Base-by-base conservation (phyloP, 2,888 invertebrate species). In the Isotomurus palustris region DNA sequence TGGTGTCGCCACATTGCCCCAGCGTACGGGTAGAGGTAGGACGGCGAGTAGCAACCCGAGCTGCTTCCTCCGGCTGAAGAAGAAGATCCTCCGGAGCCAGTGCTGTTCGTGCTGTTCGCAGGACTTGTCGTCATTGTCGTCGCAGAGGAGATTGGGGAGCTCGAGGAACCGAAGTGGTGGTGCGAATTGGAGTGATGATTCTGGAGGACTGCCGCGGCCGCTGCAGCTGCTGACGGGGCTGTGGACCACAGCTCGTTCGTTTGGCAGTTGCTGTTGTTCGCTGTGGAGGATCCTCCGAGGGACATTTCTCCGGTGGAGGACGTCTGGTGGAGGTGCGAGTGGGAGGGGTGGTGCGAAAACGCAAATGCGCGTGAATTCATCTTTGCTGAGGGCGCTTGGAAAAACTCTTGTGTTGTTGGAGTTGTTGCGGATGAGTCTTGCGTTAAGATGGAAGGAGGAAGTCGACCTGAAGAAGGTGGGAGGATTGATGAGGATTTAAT, bases 1-100 rank as follows among this genome's bases (percentile, higher is more conserved):
- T 69, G 69, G 50, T 69, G 69, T 55, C 69, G 66, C 69, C 69
- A 69, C 69, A 69, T 67, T 22, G 69, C 67, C 25, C 62, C 64
- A 19, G 68, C 65, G 41, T 69, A 69, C 14, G 69, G 69, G 45
- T 69, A 69, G 22, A 69, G 40, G 45, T 69, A 69, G 6, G 67
- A 67, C 19, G 69, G 69, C 28, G 67, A 67, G 59, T 69, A 69
- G 41, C 66, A 69, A 17, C 66, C 66, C 5, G 61, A 57, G 14
- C 48, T 51, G n/a, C 55, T 58, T 4, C 45, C 40, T n/a, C 56
- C 61, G 2, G 50, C 45, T 2, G 63, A 64, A 3, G 63, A 47
- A 2, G 63, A 54, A 2, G 54, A 55, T n/a, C 64, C 64, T 2
- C 58, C 66, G 1, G 66, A 66, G 14, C 67, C 64, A 0, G 66